Evolutionary conservation across 2,113 vertebrate species (phyloP), one percentile per base, ranked within the genome.

Genomic region (Poeciliopsis prolifica): DNA sequence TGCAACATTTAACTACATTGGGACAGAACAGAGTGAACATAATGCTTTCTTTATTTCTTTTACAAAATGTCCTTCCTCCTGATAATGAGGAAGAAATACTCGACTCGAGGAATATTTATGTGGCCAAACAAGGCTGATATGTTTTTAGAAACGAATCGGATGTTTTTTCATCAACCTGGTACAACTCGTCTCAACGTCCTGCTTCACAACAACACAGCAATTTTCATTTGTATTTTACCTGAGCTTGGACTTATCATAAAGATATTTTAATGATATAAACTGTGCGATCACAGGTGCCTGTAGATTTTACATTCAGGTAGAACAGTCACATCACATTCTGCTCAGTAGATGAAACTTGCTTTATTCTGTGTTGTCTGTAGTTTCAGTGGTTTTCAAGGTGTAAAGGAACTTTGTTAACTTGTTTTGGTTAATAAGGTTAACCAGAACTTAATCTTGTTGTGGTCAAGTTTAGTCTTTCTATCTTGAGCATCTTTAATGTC

Each of bases 41-140:
- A 61, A 37, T 64, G 72, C 35, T 65, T 65, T 77, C 51, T 58
- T 42, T 78, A 82, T 85, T 80, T 24, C 22, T 64, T 22, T 30
- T 26, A 48, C 51, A 58, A 68, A 58, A 58, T 2, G 37, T 58
- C 51, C 11, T 42, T 10, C 66, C 29, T 11, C 8, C 17, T 70
- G 17, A 73, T 70, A 12, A 73, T 6, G 3, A 33, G 2, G 24
- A 61, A 61, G 24, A 58, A 58, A 58, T 6, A 24, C 51, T 58
- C 1, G 51, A 58, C 51, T 58, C 5, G 22, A 58, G 19, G 51
- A 58, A 58, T 58, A 22, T 58, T 58, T 58, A 22, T 58, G 22
- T 0, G 22, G 17, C 19, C 9, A 58, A 58, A 58, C 22, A 58
- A 58, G 51, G 17, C 24, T 58, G 22, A 24, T n/a, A 22, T 58